Evolutionary conservation across 1,140 invertebrate genomes (phyloP), one percentile per base, ranked within the genome.

Genomic region (Harlomillsia oculata): DNA sequence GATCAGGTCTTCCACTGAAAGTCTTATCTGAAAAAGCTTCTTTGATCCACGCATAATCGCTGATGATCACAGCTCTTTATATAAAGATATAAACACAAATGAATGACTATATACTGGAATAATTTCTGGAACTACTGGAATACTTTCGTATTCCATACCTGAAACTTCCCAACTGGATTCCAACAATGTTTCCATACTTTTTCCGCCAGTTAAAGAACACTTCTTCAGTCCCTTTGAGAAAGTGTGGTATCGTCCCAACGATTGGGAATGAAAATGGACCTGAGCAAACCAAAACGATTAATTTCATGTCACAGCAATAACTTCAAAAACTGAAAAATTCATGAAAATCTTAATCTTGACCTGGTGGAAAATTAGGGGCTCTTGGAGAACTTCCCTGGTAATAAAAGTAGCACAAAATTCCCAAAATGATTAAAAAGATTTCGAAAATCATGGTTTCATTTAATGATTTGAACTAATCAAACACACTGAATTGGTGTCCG

Each of bases 11-110:
- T 8, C 52, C 52, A 32, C 21, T 29, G 16, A 54, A 54, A 3
- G n/a, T 30, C 1, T 43, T 30, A 1, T 44, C 41, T 16, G 26
- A 29, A 13, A 34, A 54, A 0, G 52, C 52, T 26, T 54, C 52
- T 34, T 54, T 54, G 20, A 54, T 34, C 14, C 21, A 20, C 5
- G 43, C 25, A 25, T 54, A 54, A n/a, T 54, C 39, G 23, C 45
- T 54, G 4, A 54, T 39, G 23, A 54, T 6, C 0, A 54, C 52
- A 23, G 29, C 28, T 14, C 52, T 54, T 5, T 40, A 44, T 2
- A 46, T 14, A 18, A 43, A 41, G 25, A 21, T n/a, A 18, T 21
- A 9, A 41, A 11, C 8, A 41, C 2, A 3, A 20, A 41, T n/a
- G 6, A n/a, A 20, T 41, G 3, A 18, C 18, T n/a, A 3, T 2